Base-by-base conservation (phyloP, 2,888 invertebrate species). In the Lepidonotus clava region DNA sequence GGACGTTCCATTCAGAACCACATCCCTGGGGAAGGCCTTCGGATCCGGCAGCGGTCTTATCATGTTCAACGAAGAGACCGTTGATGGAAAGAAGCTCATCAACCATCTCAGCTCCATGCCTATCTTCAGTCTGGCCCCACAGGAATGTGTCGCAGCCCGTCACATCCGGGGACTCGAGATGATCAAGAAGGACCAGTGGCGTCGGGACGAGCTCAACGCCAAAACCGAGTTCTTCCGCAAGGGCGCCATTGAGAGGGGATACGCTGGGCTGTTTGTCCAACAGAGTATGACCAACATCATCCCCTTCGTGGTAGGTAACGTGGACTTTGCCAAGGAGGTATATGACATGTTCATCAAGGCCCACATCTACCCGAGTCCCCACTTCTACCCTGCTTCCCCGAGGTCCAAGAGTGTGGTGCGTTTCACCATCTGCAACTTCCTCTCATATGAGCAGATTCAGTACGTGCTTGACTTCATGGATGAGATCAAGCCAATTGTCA, bases 321-420 rank as follows among this genome's bases (percentile, higher is more conserved):
- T 84, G 6, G 61, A 84, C 40, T 66, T 61, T 61, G 84, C 84
- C 36, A 84, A 61, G 40, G 36, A n/a, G 24, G 40, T 84, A 1
- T 84, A 84, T 61, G 67, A 83, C 46, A 83, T 41, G 51, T 83
- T 83, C 40, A 40, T 51, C 36, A 61, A 53, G 34, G 34, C 14
- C 18, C 14, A 28, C 6, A 84, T 84, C 32, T 84, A 66, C 51
- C 84, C 84, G 21, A 66, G 66, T 28, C 84, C 84, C 1, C 84
- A 84, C 61, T 61, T 84, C 66, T 84, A 61, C 34, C 84, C 84
- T 0, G 84, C 84, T 6, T 84, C 84, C 6, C 84, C 84, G 21
- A n/a, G 84, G 18, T 21, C 18, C 40, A 61, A 67, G 40, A 84
- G 66, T 32, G 84, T 67, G 1, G 18, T 84, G 4, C 61, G 84